Conservation (phyloP, 2,797 vertebrate species). For the Apogon hyalosoma region DNA sequence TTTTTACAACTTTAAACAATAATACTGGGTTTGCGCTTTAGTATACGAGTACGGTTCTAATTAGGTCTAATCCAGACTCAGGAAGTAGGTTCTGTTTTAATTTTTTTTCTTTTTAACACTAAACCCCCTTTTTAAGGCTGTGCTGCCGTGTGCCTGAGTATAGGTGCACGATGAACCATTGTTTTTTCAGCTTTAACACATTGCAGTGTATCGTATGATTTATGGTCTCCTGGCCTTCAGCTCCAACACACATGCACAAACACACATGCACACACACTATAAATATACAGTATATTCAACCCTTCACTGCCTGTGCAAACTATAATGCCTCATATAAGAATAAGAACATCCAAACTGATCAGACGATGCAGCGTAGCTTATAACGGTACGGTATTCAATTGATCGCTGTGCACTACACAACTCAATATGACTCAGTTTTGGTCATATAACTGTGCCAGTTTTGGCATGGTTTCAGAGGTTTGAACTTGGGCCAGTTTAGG, state of each 20-base stretch:
- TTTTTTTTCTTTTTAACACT: conserved; percentile 7
- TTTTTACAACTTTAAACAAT: conserved; percentile 74
- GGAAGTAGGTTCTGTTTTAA: conserved; percentile 50
- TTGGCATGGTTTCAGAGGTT: conserved; percentile 27
- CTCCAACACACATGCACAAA: conserved; percentile 26
- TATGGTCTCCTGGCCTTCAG: conserved; percentile 62
- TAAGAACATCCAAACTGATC: conserved; percentile 22
- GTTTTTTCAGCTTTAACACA: conserved; percentile 77
- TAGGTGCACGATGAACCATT: conserved; percentile 52
- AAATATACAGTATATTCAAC: conserved; percentile 37
- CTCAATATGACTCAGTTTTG: conserved; percentile 34
- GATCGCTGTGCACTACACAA: conserved; percentile 12
- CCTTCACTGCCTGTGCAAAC: conserved; percentile 27
- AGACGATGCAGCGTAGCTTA: conserved; percentile 1
- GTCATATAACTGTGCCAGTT: conserved; percentile 35
- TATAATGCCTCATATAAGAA: conserved; percentile 29
- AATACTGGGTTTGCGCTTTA: conserved; percentile 60
- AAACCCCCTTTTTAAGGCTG: conserved; percentile 41
- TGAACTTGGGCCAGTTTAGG: conserved; percentile 3
- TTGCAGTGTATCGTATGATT: conserved; percentile 57
- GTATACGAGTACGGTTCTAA: conserved; percentile 56
- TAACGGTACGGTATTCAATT: conserved; percentile 27
- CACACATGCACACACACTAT: conserved; percentile 8
- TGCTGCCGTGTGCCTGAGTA: conserved; percentile 28
- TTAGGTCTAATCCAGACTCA: conserved; percentile 61